Evolutionary conservation across 35 echinoderm and acorn worm genomes (phyloP), one percentile per base, ranked within the genome.

Genomic region (Holothuria glaberrima): DNA sequence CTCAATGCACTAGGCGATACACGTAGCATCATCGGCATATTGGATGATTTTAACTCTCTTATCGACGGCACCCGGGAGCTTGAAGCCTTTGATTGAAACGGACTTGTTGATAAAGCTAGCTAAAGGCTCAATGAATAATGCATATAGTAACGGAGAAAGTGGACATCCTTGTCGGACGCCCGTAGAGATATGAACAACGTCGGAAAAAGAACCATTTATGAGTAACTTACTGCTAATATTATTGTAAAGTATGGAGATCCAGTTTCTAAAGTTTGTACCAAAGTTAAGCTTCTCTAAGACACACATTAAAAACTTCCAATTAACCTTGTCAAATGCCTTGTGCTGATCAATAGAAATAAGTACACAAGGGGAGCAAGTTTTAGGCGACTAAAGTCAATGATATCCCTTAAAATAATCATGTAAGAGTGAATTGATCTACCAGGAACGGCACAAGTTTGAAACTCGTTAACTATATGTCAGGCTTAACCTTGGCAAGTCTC

Each of bases 141-240:
- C 58, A 41, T 88, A 88, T 12, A 92, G 57, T 19, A 80, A 74
- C 9, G 71, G 72, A 25, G 85, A 88, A 12, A 92, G 72, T 6
- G 91, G 84, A 35, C 86, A 92, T 12, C 85, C 91, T 48, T 92
- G 91, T 26, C 85, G 18, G 0, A 92, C 72, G 6, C 71, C 74
- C 10, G 84, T 7, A 4, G 32, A 19, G 9, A 92, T 34, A 12
- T 38, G 75, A 80, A 92, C 73, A 50, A 34, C 12, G 14, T 80
- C 38, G 1, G 86, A 88, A 68, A 80, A 3, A 35, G 52, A 68
- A 48, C 86, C 73, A 58, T 92, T 92, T 4, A 87, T 68, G 52
- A 78, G 80, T 0, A 88, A 52, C 46, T 29, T 22, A 31, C 89
- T 90, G n/a, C 12, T 1, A 30, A 57, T 30, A 70, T 82, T 56